Base-by-base conservation (phyloP, 2,113 vertebrate species). In the Psittacus erithacus region DNA sequence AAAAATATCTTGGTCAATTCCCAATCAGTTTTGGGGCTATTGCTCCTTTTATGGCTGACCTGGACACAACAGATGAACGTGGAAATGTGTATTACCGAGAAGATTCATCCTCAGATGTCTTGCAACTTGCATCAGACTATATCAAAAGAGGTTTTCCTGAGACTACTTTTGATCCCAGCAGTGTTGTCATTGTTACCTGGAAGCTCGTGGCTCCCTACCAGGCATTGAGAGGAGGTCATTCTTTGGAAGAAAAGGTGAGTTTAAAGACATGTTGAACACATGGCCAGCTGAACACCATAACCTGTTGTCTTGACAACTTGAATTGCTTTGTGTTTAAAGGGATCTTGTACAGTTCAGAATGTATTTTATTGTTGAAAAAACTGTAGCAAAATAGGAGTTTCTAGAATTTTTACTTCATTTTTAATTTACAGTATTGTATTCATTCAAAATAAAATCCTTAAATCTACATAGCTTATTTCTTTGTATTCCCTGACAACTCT, bases 51-150 rank as follows among this genome's bases (percentile, higher is more conserved):
- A 98, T 99, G 84, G 98, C 99, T 9, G 98, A 99, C 93, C 92
- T 99, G 96, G 99, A 99, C 97, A 99, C 98, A 4, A 98, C 98
- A 4, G 98, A 97, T n/a, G 97, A 98, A 19, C 94, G 27, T 35
- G 99, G 99, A 43, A 98, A 97, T 80, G 97, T 99, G 17, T 99
- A 97, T 88, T 99, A 98, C 80, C 98, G 98, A 28, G 98, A 99
- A 97, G 99, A 99, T 88, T 93, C 96, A 15, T 98, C 98, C 9
- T 96, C 97, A 4, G 95, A 97, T 3, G n/a, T 97, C 52, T 93
- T 98, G 65, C 97, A 90, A 2, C 97, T 96, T 68, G 98, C 98
- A 8, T 97, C 97, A 5, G 95, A 97, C 47, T 97, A 97, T 88
- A 98, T 99, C 84, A 98, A 97, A 93, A 97, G 97, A 82, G 99